Evolutionary conservation across 2,888 invertebrate genomes (phyloP), one percentile per base, ranked within the genome.

Genomic region (Scaptomyza flava): DNA sequence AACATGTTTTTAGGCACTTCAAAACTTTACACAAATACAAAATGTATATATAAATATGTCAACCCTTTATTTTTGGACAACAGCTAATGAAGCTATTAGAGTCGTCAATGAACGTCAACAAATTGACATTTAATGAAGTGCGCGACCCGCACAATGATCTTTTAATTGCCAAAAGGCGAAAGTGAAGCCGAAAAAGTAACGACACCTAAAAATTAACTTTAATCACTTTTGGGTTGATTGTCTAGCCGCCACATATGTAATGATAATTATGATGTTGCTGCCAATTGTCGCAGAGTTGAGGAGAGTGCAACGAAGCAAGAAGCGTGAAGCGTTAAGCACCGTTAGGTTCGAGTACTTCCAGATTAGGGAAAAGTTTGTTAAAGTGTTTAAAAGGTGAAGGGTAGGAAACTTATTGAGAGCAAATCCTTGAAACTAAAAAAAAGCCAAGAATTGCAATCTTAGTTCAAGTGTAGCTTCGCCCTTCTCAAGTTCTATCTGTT

Each of bases 71-170:
- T 43, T 11, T 14, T 38, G 1, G 7, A 38, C 11, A 52, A 41
- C 69, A 66, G 48, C 77, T 89, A 85, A 85, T 85, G 85, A 89
- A 89, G 85, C 79, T 73, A 84, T 85, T 89, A 87, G 54, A 30
- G 62, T 45, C 81, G 71, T 87, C 85, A 81, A 89, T 89, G 85
- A 77, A 85, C 85, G 69, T 77, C 82, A 87, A 79, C 81, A 77
- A 85, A 85, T 85, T 81, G 85, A 85, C 85, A 81, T 84, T 84
- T 84, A 87, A 84, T 87, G 75, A 84, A 87, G 86, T 73, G 67
- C 77, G 30, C 69, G 74, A 80, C 81, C 89, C 87, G 84, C 83
- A 82, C 83, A 82, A 88, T 79, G 82, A 88, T 82, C 68, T 82
- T 82, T 88, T 88, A 82, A 82, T 82, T 88, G 65, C 52, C 54